A percentile compares a stretch with the other conserved stretches of the same genome.
Conservation (phyloP, 1,140 invertebrate species). For the Halesus radiatus region DNA sequence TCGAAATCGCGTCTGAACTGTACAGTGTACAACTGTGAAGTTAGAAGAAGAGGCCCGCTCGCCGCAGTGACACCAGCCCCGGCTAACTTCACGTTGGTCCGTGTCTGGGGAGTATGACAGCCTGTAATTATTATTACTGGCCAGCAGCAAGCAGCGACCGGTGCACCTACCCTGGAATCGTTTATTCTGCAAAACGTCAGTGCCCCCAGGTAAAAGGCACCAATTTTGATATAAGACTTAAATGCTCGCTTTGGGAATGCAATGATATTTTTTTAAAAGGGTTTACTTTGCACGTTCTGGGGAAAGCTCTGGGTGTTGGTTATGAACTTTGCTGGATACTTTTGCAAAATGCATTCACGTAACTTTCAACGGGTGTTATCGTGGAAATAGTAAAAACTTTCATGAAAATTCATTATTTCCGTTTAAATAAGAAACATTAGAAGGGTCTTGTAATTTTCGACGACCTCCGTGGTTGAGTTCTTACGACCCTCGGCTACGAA, state of each 20-base stretch:
- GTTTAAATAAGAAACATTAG: too few relatives aligned
- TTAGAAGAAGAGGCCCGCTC: slow-evolving; percentile 19
- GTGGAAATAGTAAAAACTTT: not conserved
- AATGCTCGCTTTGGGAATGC: not conserved
- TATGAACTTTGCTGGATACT: not conserved
- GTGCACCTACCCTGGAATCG: not conserved
- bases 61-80: slow-evolving; percentile 37
- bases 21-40: slow-evolving; percentile 8
- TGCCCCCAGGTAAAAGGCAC: not conserved
- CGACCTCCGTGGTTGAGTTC: too few relatives aligned
- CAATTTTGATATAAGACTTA: not conserved
- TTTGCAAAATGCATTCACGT: not conserved
- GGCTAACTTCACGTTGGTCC: slow-evolving; percentile 19
- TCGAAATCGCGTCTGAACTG: slow-evolving; percentile 11
- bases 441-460: too few relatives aligned
- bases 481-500: too few relatives aligned
- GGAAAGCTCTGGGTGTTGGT: not conserved
- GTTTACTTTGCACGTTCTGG: not conserved
- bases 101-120: slow-evolving; percentile 38
- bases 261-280: not conserved
- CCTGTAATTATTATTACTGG: slow-evolving; percentile 43
- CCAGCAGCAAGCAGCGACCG: not conserved
- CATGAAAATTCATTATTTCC: too few relatives aligned
- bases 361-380: slow-evolving; percentile 11
- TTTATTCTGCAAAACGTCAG: not conserved